Evolutionary conservation across 2,113 vertebrate genomes (phyloP), one percentile per base, ranked within the genome.

Genomic region (Antechinus stuartii): DNA sequence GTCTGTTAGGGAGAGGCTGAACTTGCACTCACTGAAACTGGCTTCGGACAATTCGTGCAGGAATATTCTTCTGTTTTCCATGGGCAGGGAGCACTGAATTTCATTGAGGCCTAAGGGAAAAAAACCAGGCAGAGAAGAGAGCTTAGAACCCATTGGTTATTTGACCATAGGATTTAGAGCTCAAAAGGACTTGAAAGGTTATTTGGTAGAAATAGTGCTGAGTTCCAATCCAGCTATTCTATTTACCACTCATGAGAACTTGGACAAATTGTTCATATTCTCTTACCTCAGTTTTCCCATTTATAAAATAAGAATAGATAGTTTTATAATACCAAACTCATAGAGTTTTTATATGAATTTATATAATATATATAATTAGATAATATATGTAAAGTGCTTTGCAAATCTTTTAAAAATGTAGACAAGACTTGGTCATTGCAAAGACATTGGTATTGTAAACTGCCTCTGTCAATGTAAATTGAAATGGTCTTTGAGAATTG

Each of bases 1-100:
- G 98, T 99, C 99, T 0, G 99, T 99, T 96, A 99, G 97, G 2
- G 99, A 99, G 97, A 99, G 98, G 89, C 98, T 99, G 96, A 99
- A 99, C 98, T 99, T 99, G 98, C 99, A 99, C 97, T 99, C 99
- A 9, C 99, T 99, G 97, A 99, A 99, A 98, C 99, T 99, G 99
- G 99, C 99, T 98, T 99, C 99, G 0, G 99, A 99, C 93, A 99
- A 98, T 98, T 99, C 99, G 0, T 98, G 99, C 97, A 99, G 99
- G 91, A 98, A 99, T 89, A 99, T 98, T 30, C 98, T 99, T 12
- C 99, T 98, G 52, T 99, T 99, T 91, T 99, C 99, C 97, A 98
- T 95, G 9, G 99, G 99, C 98, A 99, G 98, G 7, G 99, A 99
- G 92, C 99, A 99, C 98, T 99, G 99, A 98, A 99, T 99, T 94